phyloP scores from a whole-genome alignment of 1,140 invertebrate species.

The Gonioctena quinquepunctata region DNA sequence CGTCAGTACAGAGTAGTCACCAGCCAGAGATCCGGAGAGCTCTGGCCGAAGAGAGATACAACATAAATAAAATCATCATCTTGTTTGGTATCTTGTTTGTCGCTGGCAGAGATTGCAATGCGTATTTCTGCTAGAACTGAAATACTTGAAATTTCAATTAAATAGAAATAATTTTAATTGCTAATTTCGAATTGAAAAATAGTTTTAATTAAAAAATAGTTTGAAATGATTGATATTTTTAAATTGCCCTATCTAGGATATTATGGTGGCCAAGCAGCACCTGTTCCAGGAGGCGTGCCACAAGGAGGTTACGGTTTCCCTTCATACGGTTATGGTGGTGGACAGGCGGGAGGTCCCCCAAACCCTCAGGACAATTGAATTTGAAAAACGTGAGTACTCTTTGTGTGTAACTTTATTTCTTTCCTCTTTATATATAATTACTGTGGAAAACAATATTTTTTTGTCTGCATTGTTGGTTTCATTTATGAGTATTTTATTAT shows the following conservation, averaged over 20 bases:
- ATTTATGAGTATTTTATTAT: conserved; percentile 9
- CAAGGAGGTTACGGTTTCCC: conserved; percentile 49
- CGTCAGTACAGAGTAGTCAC: too few species aligned
- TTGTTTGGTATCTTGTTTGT: too few species aligned
- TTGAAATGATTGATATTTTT: too few species aligned
- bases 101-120: too few species aligned
- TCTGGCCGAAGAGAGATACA: too few species aligned
- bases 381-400: not conserved
- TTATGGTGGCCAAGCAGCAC: conserved; percentile 46
- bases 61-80: too few species aligned
- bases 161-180: too few species aligned
- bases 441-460: conserved; percentile 32
- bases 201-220: too few species aligned
- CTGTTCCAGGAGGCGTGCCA: conserved; percentile 38
- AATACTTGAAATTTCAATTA: too few species aligned
- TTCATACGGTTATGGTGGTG: conserved; percentile 45
- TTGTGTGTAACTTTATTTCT: not conserved
- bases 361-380: conserved; percentile 7
- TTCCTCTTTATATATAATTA: conserved; percentile 20
- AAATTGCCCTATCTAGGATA: conserved; percentile 40
- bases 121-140: too few species aligned
- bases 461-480: conserved; percentile 12
- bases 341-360: conserved; percentile 22
- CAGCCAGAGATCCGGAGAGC: too few species aligned
- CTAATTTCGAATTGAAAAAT: too few species aligned